Evolutionary conservation across 2,888 invertebrate genomes (phyloP).

Genomic region (Papilio demoleus): DNA sequence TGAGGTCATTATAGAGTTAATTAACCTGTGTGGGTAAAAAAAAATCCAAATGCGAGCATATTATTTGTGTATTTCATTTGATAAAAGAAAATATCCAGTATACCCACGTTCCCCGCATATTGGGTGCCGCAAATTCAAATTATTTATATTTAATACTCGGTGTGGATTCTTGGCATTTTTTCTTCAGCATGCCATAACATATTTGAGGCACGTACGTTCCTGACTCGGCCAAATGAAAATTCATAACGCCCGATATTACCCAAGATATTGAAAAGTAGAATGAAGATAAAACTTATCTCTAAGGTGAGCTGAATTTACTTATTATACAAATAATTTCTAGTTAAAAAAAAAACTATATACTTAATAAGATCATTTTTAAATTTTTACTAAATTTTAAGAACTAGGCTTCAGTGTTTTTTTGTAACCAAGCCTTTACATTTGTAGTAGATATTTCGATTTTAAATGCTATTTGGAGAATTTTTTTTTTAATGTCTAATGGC

Average conservation of each 20-base stretch:
- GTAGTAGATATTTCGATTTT: too few relatives aligned
- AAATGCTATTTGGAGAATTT: not conserved
- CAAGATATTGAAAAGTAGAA: slow-evolving; percentile 79
- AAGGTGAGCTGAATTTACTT: not conserved
- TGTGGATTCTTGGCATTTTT: slow-evolving; percentile 48
- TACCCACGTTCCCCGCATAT: slow-evolving; percentile 40
- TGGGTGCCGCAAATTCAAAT: slow-evolving; percentile 47
- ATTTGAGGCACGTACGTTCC: slow-evolving; percentile 68
- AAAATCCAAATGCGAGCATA: slow-evolving; percentile 8
- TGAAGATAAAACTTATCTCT: slow-evolving; percentile 56
- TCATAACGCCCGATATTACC: slow-evolving; percentile 69
- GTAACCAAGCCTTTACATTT: too few relatives aligned
- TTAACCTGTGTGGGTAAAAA: not conserved
- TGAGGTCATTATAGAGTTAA: not conserved
- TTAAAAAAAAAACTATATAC: not conserved
- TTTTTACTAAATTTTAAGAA: too few relatives aligned
- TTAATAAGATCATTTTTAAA: too few relatives aligned
- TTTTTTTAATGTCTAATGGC: slow-evolving; percentile 41
- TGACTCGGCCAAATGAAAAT: slow-evolving; percentile 63
- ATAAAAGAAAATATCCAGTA: slow-evolving; percentile 25
- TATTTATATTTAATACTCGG: slow-evolving; percentile 62
- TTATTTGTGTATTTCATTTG: slow-evolving; percentile 24
- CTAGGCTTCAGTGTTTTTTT: too few relatives aligned
- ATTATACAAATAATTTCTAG: not conserved
- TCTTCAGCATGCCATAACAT: slow-evolving; percentile 52